Percentiles rank a stretch among this genome's conserved stretches.
phyloP scores from a whole-genome alignment of 2,797 vertebrate genomes.

The Danio choprae region DNA sequence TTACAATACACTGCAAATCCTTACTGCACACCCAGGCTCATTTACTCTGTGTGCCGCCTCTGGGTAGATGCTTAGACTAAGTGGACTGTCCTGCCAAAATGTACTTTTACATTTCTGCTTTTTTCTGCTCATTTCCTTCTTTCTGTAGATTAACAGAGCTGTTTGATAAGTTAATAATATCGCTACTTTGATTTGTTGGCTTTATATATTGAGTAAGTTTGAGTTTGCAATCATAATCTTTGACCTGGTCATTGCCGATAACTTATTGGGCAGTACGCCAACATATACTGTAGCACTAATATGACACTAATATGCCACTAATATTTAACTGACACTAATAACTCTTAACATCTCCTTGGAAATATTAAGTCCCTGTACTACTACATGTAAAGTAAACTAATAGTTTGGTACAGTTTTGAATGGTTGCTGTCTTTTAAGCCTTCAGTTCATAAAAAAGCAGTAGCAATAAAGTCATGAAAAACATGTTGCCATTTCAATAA shows the following conservation, averaged over 20 bases:
- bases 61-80: conserved; percentile 14
- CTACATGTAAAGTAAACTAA: too few relatives aligned
- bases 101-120: conserved; percentile 12
- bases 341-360: too few relatives aligned
- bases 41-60: conserved; percentile 20
- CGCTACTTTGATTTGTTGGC: conserved; percentile 5
- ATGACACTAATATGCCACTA: too few relatives aligned
- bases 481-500: too few relatives aligned
- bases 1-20: conserved; percentile 42
- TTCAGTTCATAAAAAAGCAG: too few relatives aligned
- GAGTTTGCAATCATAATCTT: neutral
- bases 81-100: conserved; percentile 7
- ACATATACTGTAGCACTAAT: too few relatives aligned
- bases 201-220: neutral
- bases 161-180: neutral
- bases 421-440: too few relatives aligned
- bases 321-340: too few relatives aligned
- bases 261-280: too few relatives aligned
- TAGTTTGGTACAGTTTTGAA: too few relatives aligned
- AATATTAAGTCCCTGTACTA: neutral
- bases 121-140: conserved; percentile 6
- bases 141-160: neutral
- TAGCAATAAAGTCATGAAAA: too few relatives aligned
- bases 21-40: conserved; percentile 39
- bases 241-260: neutral